phyloP scores from a whole-genome alignment of 2,113 vertebrate genomes.

The Paedocypris sp. region DNA sequence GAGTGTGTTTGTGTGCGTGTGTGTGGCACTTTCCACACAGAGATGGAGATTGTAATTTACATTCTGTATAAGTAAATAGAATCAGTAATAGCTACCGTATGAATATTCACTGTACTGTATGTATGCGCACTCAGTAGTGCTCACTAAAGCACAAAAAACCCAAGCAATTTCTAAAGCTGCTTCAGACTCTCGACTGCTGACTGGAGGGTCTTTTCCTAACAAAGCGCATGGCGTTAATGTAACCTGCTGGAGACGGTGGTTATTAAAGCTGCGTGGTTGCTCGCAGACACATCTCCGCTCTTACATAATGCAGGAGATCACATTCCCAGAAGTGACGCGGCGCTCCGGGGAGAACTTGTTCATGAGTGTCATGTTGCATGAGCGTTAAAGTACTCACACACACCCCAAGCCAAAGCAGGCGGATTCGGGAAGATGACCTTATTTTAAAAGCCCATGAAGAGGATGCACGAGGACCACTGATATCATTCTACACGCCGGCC shows the following conservation, averaged over 20 bases:
- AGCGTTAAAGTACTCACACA: not conserved
- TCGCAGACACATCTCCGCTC: not conserved
- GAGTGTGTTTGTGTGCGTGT: too few relatives aligned
- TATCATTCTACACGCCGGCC: not conserved
- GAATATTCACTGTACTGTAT: too few relatives aligned
- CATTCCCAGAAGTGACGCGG: not conserved
- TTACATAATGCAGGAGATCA: slow-evolving; percentile 8
- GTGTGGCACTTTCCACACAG: too few relatives aligned
- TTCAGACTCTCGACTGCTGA: not conserved
- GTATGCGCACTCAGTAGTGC: too few relatives aligned
- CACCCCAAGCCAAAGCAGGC: not conserved
- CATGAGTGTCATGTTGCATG: not conserved
- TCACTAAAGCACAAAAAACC: too few relatives aligned
- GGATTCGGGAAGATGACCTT: not conserved
- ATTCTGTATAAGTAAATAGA: too few relatives aligned
- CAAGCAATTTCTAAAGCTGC: not conserved
- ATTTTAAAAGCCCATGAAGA: not conserved
- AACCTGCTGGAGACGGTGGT: slow-evolving; percentile 4
- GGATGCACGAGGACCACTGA: not conserved
- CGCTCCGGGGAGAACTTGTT: not conserved
- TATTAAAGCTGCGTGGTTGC: slow-evolving; percentile 6
- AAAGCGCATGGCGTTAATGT: not conserved
- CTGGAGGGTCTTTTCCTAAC: not conserved
- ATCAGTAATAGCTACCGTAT: too few relatives aligned
- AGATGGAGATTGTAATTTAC: too few relatives aligned